phyloP scores from a whole-genome alignment of 2,113 vertebrate species.

The Mesembrinibis cayennensis region DNA sequence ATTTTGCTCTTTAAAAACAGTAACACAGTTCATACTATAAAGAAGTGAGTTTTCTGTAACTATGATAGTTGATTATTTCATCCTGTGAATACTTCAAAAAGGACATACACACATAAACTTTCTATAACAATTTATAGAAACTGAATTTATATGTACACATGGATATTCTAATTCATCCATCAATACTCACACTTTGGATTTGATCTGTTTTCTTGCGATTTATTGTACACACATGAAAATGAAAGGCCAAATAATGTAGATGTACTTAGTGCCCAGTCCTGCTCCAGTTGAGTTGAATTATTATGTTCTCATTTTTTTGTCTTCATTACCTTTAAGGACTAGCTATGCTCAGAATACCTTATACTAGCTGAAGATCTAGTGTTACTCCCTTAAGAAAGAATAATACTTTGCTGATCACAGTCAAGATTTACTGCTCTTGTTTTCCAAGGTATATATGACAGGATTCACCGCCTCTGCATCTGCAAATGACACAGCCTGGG shows the following conservation, averaged over 20 bases:
- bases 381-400: not conserved
- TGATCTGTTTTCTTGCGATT: not conserved
- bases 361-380: not conserved
- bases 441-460: not conserved
- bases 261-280: not conserved
- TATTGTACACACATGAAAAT: not conserved
- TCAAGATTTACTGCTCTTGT: not conserved
- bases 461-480: not conserved
- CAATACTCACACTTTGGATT: not conserved
- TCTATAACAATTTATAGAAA: not conserved
- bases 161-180: not conserved
- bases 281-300: not conserved
- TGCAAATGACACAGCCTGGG: not conserved
- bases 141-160: not conserved
- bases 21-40: not conserved
- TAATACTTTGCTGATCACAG: not conserved
- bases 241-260: not conserved
- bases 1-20: not conserved
- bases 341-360: not conserved
- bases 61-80: not conserved
- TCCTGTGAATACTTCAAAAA: not conserved
- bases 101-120: not conserved
- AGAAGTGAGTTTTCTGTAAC: not conserved
- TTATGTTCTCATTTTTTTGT: not conserved
- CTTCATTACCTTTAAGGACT: not conserved